Conservation (phyloP, 1,140 invertebrate species). For the Trichoplusia ni region DNA sequence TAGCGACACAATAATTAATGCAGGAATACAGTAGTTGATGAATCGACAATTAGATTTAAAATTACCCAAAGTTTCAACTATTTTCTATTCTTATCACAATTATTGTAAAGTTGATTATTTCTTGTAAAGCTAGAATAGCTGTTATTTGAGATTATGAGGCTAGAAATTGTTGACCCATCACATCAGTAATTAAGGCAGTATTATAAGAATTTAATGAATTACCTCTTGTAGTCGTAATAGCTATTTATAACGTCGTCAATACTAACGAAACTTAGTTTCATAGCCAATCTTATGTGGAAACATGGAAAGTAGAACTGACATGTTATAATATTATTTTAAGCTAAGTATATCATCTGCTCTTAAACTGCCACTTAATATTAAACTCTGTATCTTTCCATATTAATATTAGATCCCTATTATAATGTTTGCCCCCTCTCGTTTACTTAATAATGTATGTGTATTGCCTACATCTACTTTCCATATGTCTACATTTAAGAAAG, state of each 20-base stretch:
- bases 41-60: too few species aligned
- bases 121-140: too few species aligned
- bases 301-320: background rate
- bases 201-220: background rate
- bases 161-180: background rate
- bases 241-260: background rate
- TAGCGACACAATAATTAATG: too few species aligned
- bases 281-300: background rate
- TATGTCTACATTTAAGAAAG: slow-evolving; percentile 10
- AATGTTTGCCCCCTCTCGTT: too few species aligned
- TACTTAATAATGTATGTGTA: too few species aligned
- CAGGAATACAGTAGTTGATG: too few species aligned
- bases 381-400: background rate
- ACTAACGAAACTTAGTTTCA: background rate
- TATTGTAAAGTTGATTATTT: too few species aligned
- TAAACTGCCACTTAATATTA: background rate
- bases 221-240: background rate
- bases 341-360: background rate
- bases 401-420: too few species aligned
- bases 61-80: too few species aligned
- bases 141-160: background rate
- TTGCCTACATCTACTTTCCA: slow-evolving; percentile 7
- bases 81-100: too few species aligned
- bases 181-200: background rate
- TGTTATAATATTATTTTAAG: background rate